Conservation (phyloP, 2,113 vertebrate species). For the Coptodon bakossiorum region DNA sequence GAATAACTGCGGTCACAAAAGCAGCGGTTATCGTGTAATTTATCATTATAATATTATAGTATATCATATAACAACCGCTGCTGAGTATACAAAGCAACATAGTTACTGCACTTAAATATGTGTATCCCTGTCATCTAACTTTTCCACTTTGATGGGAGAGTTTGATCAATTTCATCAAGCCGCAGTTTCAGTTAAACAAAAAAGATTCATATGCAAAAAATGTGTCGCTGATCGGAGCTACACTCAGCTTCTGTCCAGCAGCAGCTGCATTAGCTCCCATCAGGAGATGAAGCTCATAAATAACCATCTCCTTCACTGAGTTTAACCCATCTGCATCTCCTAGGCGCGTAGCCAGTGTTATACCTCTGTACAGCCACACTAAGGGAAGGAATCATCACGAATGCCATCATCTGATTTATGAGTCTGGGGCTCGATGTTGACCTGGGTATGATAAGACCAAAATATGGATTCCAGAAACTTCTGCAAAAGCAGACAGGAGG, state of each 20-base stretch:
- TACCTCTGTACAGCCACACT: neutral
- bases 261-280: slow-evolving; percentile 15
- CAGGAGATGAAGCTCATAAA: slow-evolving; percentile 24
- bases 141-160: neutral
- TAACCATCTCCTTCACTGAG: slow-evolving; percentile 15
- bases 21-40: neutral
- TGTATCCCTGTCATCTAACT: fast-evolving
- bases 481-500: neutral
- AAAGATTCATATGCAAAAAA: neutral
- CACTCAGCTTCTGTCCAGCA: neutral
- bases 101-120: neutral
- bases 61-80: neutral
- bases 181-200: neutral
- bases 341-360: neutral
- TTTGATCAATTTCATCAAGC: neutral
- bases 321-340: slow-evolving; percentile 12
- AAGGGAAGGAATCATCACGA: neutral
- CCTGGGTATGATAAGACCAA: neutral
- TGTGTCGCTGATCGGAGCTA: neutral
- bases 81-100: neutral
- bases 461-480: neutral
- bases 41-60: neutral
- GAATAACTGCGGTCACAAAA: neutral
- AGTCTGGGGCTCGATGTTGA: neutral
- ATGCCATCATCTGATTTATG: neutral